Percentiles rank a stretch among this genome's conserved stretches.
Evolutionary conservation across 2,888 invertebrate species (phyloP).

Genomic region (Ichneumon xanthorius): DNA sequence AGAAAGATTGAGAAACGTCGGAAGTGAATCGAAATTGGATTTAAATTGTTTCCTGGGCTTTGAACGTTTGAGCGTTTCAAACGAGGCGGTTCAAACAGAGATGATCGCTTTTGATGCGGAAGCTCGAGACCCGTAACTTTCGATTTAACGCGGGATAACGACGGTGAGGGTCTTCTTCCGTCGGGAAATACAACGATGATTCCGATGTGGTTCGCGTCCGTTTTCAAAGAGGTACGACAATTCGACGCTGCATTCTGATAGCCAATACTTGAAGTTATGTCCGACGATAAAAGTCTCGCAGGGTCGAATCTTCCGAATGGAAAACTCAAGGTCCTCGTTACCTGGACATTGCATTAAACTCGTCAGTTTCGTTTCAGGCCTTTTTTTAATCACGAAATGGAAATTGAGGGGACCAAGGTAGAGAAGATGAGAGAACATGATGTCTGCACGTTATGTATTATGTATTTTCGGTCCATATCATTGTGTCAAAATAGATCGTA

Average conservation of each 20-base stretch:
- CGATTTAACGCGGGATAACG: conserved; percentile 14
- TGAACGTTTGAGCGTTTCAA: conserved; percentile 34
- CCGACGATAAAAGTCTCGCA: neutral
- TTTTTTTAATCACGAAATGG: neutral
- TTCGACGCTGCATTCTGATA: conserved; percentile 7
- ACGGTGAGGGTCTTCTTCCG: conserved; percentile 18
- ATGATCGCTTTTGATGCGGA: conserved; percentile 25
- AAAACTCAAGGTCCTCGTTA: conserved; percentile 33
- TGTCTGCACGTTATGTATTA: no score
- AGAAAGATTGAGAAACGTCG: conserved; percentile 40
- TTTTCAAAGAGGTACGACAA: conserved; percentile 24
- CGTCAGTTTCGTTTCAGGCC: neutral
- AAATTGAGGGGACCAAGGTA: no score
- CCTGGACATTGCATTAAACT: conserved; percentile 14
- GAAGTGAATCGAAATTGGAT: conserved; percentile 41
- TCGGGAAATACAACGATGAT: conserved; percentile 36
- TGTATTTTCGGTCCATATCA: no score
- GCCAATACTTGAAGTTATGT: conserved; percentile 5
- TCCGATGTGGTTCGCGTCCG: conserved; percentile 17
- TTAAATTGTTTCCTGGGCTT: conserved; percentile 36
- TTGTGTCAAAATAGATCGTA: no score
- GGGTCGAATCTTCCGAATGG: neutral
- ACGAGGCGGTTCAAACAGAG: conserved; percentile 21
- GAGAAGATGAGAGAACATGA: no score
- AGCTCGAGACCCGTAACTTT: conserved; percentile 25